Percentiles rank a stretch among this genome's conserved stretches.
Evolutionary conservation across 64 coral and sea anemone species (phyloP).

Genomic region (Stichodactyla mertensii): DNA sequence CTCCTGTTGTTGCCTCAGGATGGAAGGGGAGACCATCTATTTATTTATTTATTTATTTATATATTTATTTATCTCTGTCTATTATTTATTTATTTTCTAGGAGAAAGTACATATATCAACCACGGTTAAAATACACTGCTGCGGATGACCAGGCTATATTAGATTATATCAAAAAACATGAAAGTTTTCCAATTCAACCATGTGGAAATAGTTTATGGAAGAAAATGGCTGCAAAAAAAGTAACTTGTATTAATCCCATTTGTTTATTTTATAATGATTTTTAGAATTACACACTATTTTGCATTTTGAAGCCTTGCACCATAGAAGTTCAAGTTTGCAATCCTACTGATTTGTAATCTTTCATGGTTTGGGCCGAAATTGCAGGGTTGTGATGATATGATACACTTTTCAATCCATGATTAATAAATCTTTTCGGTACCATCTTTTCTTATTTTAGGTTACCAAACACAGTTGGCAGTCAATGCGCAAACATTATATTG

Average conservation of each 20-base stretch:
- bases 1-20: too few relatives aligned
- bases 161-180: neutral
- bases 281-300: too few relatives aligned
- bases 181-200: neutral
- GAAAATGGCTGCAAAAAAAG: neutral
- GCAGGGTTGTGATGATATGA: too few relatives aligned
- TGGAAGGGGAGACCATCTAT: neutral
- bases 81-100: neutral
- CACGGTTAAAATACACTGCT: neutral
- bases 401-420: neutral
- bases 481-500: neutral
- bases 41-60: neutral
- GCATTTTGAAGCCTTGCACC: too few relatives aligned
- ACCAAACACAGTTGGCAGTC: conserved; percentile 15
- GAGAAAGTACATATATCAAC: neutral
- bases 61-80: neutral
- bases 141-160: neutral
- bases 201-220: neutral
- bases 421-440: neutral
- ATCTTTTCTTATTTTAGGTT: neutral
- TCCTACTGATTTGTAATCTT: too few relatives aligned
- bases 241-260: neutral
- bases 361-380: too few relatives aligned
- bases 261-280: too few relatives aligned
- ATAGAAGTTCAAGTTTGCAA: too few relatives aligned